Percentiles rank a stretch among this genome's conserved stretches.
Evolutionary conservation across 2,888 invertebrate genomes (phyloP).

Genomic region (Eutolmus rufibarbis): DNA sequence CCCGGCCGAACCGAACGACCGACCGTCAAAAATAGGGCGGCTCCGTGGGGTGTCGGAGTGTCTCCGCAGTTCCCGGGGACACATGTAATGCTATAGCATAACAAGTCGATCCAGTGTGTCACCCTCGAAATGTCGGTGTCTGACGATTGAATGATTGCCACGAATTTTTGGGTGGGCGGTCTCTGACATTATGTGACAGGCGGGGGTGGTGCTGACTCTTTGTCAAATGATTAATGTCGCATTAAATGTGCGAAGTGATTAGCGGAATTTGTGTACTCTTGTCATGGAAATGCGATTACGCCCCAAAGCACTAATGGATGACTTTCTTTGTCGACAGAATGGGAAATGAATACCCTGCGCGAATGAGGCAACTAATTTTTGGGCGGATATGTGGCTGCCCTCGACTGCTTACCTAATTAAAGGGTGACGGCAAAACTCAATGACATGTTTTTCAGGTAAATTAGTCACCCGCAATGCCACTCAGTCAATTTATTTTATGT

Average conservation of each 20-base stretch:
- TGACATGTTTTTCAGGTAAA: background rate
- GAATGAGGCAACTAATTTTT: background rate
- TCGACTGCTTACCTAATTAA: background rate
- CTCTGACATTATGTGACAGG: constrained; percentile 30
- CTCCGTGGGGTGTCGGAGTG: background rate
- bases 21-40: background rate
- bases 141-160: constrained; percentile 36
- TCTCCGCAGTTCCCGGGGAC: background rate
- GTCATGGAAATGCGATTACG: constrained; percentile 28
- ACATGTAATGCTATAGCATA: constrained; percentile 20
- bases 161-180: constrained; percentile 31
- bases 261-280: constrained; percentile 39
- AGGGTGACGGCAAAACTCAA: background rate
- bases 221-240: constrained; percentile 45
- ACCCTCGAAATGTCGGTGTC: constrained; percentile 37
- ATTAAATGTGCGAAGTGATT: constrained; percentile 44
- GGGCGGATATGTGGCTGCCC: background rate
- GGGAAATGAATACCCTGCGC: background rate
- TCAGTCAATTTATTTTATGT: background rate
- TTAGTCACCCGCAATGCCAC: background rate
- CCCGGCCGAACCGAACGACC: background rate
- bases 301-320: background rate
- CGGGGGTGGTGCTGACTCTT: constrained; percentile 41
- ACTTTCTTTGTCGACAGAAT: background rate
- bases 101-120: constrained; percentile 23